Evolutionary conservation across 2,797 vertebrate genomes (phyloP).

Genomic region (Macropodus opercularis): DNA sequence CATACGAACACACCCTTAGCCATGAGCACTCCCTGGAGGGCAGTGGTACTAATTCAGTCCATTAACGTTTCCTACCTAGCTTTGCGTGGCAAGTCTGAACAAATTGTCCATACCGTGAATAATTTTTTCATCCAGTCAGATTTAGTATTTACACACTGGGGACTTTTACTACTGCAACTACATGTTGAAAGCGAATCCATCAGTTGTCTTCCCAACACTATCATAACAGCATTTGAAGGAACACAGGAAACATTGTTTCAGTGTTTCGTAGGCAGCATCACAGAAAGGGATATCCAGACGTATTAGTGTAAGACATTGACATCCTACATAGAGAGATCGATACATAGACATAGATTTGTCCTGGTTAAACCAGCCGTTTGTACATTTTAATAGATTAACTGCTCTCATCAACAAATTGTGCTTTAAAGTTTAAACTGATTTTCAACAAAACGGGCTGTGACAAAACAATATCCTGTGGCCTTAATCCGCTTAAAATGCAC

Average conservation of each 20-base stretch:
- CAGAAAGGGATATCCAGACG: no score
- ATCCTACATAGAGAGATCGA: no score
- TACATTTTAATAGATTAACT: no score
- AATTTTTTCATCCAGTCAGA: conserved; percentile 41
- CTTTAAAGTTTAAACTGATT: conserved; percentile 1
- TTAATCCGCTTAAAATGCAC: not conserved
- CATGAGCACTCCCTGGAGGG: conserved; percentile 66
- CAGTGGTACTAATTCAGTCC: conserved; percentile 57
- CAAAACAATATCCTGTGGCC: no score
- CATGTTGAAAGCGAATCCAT: not conserved
- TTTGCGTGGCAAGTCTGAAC: conserved; percentile 74
- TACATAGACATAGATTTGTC: no score
- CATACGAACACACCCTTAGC: conserved; percentile 56
- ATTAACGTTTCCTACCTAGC: conserved; percentile 43
- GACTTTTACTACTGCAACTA: conserved; percentile 19
- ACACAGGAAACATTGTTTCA: not conserved
- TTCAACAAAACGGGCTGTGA: not conserved
- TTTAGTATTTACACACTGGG: conserved; percentile 26
- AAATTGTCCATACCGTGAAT: conserved; percentile 69
- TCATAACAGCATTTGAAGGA: not conserved
- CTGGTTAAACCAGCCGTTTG: no score
- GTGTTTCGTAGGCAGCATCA: not conserved
- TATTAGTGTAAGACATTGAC: no score
- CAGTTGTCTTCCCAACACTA: conserved; percentile 1
- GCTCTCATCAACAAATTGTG: no score